Base-by-base conservation (phyloP, 2,113 vertebrate species). In the Campylorhamphus procurvoides region DNA sequence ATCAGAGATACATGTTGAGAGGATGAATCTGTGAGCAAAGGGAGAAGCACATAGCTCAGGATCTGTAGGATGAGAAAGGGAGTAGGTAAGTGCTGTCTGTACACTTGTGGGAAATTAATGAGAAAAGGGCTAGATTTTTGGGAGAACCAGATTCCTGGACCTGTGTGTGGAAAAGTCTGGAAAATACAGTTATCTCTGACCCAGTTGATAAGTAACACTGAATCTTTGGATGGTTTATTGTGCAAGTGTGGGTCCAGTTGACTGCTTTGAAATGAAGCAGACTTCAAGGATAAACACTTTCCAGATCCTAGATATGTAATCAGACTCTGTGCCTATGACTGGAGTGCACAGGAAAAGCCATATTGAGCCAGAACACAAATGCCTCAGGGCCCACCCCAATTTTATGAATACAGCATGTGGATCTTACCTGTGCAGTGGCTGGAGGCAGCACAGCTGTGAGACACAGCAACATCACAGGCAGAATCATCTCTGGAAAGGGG, bases 401-500 rank as follows among this genome's bases (percentile, higher is more conserved):
- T 83, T 83, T 58, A 29, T 2, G 7, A 52, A 13, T 27, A 35
- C 5, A n/a, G 59, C 33, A 5, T 7, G 1, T 18, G 16, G 28
- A 13, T 73, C 72, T 10, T 95, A 96, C 97, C 94, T 90, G 2
- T 73, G 40, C 89, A 44, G 10, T 12, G 46, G 60, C 84, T 0
- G 12, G 35, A 73, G 50, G 20, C 53, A 96, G 31, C 53, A 79
- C 19, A 82, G 39, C 40, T 62, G 58, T 18, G 6, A 97, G 58
- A 47, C 85, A 91, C 46, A 96, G 66, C 55, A 89, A 20, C 27
- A 84, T 3, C 17, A 49, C 22, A 3, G 56, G 25, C n/a, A 96
- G 39, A 62, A 96, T 62, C 96, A 97, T 96, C 69, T 86, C 82
- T 97, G 94, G 68, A 95, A 96, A 84, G 7, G 3, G 31, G 23